Percentiles rank a stretch among this genome's conserved stretches.
These are phyloP conservation scores for Rosalia funebris DNA, from an alignment of 2,888 invertebrate genomes.

Conservation along the genomic window DNA sequence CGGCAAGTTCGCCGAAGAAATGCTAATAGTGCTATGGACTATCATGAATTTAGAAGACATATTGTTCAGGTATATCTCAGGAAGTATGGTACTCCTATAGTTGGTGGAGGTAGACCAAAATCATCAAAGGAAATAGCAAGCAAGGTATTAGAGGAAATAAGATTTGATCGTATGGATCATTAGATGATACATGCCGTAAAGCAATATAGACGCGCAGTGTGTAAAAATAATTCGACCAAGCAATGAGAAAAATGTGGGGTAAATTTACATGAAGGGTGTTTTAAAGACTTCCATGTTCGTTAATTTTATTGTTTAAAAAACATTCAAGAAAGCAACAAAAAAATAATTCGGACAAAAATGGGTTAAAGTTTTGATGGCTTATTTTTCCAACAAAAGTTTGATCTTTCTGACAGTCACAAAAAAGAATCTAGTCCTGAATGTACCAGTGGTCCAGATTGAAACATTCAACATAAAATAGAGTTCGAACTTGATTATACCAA, in stretches of 20 bases:
- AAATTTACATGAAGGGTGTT: not conserved
- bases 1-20: conserved; percentile 29
- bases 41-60: conserved; percentile 32
- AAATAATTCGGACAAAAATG: not conserved
- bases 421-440: too few species aligned
- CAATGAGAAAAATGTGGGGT: not conserved
- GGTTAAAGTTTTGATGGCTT: too few species aligned
- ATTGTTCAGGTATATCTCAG: conserved; percentile 26
- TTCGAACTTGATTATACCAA: too few species aligned
- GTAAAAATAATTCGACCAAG: not conserved
- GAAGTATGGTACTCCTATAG: not conserved
- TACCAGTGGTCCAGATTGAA: too few species aligned
- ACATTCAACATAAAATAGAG: too few species aligned
- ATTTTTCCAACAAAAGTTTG: too few species aligned
- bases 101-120: not conserved
- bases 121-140: not conserved
- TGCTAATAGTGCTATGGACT: conserved; percentile 25
- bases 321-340: not conserved
- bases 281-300: not conserved
- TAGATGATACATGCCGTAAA: not conserved
- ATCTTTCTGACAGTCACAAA: too few species aligned
- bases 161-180: not conserved
- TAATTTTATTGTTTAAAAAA: not conserved
- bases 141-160: not conserved
- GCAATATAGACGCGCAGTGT: not conserved